These are phyloP conservation scores for Copsychus sechellarum DNA, from an alignment of 2,113 vertebrate genomes.

Conservation along the genomic window DNA sequence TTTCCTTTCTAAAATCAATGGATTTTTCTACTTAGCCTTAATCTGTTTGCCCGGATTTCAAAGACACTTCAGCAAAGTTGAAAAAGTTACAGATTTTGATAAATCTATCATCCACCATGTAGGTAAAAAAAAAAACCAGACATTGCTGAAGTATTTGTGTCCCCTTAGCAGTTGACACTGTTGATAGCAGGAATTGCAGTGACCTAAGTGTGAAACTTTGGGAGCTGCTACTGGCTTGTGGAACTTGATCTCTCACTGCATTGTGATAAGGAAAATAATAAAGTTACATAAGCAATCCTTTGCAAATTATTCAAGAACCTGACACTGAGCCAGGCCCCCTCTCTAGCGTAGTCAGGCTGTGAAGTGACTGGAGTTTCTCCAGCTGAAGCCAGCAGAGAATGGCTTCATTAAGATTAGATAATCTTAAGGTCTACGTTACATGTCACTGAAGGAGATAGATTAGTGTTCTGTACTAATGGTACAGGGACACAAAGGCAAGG, in stretches of 20 bases:
- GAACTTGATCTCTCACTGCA: neutral
- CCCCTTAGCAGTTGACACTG: neutral
- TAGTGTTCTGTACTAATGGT: neutral
- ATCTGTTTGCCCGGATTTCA: neutral
- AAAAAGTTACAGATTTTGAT: neutral
- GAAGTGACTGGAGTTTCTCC: conserved; percentile 21
- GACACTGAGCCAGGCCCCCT: neutral
- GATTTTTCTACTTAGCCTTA: neutral
- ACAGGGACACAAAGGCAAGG: neutral
- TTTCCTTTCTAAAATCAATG: neutral
- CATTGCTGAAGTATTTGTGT: neutral
- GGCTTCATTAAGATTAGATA: conserved; percentile 13
- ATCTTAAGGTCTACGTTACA: neutral
- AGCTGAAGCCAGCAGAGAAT: conserved; percentile 20
- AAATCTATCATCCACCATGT: neutral
- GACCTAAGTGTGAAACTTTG: neutral
- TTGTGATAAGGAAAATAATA: conserved; percentile 7
- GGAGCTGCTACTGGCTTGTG: neutral
- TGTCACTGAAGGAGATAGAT: conserved; percentile 33
- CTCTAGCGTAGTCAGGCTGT: neutral
- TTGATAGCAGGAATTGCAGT: neutral
- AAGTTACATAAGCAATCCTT: conserved; percentile 1
- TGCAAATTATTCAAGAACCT: neutral
- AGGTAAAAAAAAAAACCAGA: neutral
- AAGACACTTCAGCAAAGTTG: neutral